phyloP scores from a whole-genome alignment of 2,888 invertebrate species.

The Hemicrepidius hirtus region DNA sequence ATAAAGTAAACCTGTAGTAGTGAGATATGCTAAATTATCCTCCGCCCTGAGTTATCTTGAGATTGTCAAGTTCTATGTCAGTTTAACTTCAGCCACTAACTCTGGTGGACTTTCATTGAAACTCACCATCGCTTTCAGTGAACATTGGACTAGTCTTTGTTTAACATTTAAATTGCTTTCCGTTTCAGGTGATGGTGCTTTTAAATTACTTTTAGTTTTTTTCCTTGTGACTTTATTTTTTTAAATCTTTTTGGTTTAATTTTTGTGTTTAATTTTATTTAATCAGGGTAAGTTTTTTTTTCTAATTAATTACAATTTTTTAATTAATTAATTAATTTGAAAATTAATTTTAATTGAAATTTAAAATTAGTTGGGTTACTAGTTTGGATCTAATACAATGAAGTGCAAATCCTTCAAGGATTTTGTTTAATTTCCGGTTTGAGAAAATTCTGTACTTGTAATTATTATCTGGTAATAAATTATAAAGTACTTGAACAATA shows the following conservation, averaged over 20 bases:
- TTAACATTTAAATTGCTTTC: background rate
- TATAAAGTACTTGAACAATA: constrained; percentile 28
- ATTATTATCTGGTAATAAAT: constrained; percentile 11
- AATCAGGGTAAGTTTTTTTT: constrained; percentile 6
- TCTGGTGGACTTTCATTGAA: constrained; percentile 31
- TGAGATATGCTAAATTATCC: constrained; percentile 31
- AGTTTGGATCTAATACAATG: background rate
- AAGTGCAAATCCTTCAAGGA: constrained; percentile 6
- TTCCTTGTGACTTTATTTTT: background rate
- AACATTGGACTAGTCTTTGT: constrained; percentile 2
- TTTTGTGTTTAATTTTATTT: background rate
- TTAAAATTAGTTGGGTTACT: too few species aligned
- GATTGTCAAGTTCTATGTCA: constrained; percentile 44
- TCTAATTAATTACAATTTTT: background rate
- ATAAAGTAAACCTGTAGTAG: background rate
- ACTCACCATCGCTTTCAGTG: constrained; percentile 16
- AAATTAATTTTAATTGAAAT: too few species aligned
- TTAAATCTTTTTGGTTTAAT: background rate
- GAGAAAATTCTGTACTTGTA: background rate
- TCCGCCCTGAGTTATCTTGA: constrained; percentile 33
- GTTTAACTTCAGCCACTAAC: constrained; percentile 33
- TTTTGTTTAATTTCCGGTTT: background rate
- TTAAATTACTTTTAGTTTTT: constrained; percentile 23
- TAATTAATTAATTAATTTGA: background rate
- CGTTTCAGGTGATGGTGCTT: constrained; percentile 15